Evolutionary conservation across 2,888 invertebrate genomes (phyloP), one percentile per base, ranked within the genome.

Genomic region (Rhorus exstirpatorius): DNA sequence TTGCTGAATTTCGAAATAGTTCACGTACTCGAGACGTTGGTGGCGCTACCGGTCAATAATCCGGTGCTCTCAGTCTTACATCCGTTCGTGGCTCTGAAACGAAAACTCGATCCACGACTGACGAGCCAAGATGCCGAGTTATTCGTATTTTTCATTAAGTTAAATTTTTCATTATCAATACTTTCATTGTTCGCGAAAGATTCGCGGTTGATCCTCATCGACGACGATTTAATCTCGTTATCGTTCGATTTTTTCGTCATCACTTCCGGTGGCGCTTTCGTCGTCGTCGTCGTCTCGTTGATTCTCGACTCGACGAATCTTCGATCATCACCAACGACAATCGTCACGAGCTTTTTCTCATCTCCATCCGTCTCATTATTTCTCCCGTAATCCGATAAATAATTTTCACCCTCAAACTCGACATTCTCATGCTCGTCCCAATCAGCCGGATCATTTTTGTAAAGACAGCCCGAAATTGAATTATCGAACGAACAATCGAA

Each of bases 401-500:
- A 31, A 31, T 55, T 41, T 24, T 19, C n/a, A 10, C 17, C n/a
- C 6, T n/a, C 51, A n/a, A n/a, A 12, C 41, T 31, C 55, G 12
- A 38, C 12, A 24, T 35, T 65, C 1, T 49, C 74, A 7, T 41
- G 21, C 19, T 26, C 19, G 38, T 72, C 63, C n/a, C 26, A 8
- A 14, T 12, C 41, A 3, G 14, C 46, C 0, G 49, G 53, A 8
- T 74, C 68, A 8, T 65, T 55, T 38, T 83, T 84, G 76, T 88
- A 90, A 0, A 91, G 83, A 75, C 88, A 92, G 24, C 86, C 87
- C 26, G 89, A 87, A 10, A 90, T 71, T 1, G 92, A 91, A 3
- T 91, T 88, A 72, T 92, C 92, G 21, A 90, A 75, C 2, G 93
- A 93, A 61, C 86, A 88, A 83, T 93, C 92, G 61, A 93, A 93